Evolutionary conservation across 2,888 invertebrate species (phyloP).

Genomic region (Drosophila mayaguana): DNA sequence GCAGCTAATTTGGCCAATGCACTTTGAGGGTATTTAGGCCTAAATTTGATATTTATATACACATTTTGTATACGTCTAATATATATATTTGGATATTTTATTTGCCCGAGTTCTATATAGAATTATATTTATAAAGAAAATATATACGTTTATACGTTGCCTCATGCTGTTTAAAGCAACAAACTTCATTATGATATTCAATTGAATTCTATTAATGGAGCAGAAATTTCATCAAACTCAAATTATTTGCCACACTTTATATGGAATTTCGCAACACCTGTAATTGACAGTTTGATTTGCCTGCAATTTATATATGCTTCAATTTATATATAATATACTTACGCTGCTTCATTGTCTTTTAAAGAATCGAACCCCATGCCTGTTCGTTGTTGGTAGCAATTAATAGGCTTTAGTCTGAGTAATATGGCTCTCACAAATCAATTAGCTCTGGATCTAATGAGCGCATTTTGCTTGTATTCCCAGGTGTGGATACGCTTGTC

Average conservation of each 20-base stretch:
- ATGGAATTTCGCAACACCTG: too few relatives aligned
- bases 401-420: neutral
- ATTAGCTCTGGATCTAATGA: slow-evolving; percentile 17
- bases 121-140: too few relatives aligned
- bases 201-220: too few relatives aligned
- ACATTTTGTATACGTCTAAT: neutral
- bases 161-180: neutral
- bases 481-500: slow-evolving; percentile 41
- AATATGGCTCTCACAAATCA: slow-evolving; percentile 11
- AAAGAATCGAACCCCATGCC: neutral
- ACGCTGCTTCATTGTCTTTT: neutral
- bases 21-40: slow-evolving; percentile 21
- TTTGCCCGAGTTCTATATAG: too few relatives aligned
- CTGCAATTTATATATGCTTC: too few relatives aligned
- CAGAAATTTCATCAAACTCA: too few relatives aligned
- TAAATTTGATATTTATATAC: neutral
- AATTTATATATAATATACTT: too few relatives aligned
- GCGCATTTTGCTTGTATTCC: slow-evolving; percentile 9
- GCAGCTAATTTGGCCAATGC: slow-evolving; percentile 58
- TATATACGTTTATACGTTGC: too few relatives aligned
- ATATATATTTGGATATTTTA: neutral
- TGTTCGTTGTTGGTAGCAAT: neutral
- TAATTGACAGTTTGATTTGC: too few relatives aligned
- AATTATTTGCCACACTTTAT: too few relatives aligned
- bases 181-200: too few relatives aligned